Evolutionary conservation across 1,140 invertebrate species (phyloP).

Genomic region (Oncopodura yosiiana): DNA sequence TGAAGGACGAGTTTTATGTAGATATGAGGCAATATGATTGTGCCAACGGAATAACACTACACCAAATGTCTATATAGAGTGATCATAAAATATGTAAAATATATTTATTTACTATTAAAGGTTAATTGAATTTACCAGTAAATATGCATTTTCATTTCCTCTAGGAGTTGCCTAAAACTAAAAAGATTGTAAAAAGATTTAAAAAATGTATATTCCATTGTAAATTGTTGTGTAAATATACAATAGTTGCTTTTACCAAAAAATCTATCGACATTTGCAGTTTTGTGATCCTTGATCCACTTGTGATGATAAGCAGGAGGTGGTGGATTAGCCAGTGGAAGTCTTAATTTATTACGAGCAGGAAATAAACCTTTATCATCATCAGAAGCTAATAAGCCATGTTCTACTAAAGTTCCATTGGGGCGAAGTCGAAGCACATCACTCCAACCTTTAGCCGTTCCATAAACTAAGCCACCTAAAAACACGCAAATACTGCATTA

Average conservation of each 20-base stretch:
- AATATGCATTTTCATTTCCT: constrained; percentile 51
- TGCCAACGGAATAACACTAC: constrained; percentile 55
- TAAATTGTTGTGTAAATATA: constrained; percentile 2
- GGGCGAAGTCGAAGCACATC: constrained; percentile 45
- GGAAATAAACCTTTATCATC: constrained; percentile 44
- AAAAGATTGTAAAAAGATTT: constrained; percentile 13
- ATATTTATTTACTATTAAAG: too few relatives aligned
- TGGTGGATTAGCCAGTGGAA: constrained; percentile 53
- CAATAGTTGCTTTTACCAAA: constrained; percentile 46
- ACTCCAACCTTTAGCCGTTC: constrained; percentile 49
- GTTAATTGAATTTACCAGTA: too few relatives aligned
- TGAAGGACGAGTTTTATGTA: constrained; percentile 38
- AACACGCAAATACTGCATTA: too few relatives aligned
- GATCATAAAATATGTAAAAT: too few relatives aligned
- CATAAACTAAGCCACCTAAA: constrained; percentile 51
- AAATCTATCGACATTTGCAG: constrained; percentile 45
- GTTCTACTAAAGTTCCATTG: constrained; percentile 42
- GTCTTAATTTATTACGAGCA: constrained; percentile 43
- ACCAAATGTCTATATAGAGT: too few relatives aligned
- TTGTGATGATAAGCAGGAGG: constrained; percentile 45
- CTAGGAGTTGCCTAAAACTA: constrained; percentile 53
- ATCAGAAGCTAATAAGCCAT: constrained; percentile 42
- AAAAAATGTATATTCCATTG: constrained; percentile 1
- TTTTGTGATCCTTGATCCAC: constrained; percentile 40
- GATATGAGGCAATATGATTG: constrained; percentile 46